These are phyloP conservation scores for Podocnemis expansa DNA, from an alignment of 2,113 vertebrate species.

Conservation along the genomic window DNA sequence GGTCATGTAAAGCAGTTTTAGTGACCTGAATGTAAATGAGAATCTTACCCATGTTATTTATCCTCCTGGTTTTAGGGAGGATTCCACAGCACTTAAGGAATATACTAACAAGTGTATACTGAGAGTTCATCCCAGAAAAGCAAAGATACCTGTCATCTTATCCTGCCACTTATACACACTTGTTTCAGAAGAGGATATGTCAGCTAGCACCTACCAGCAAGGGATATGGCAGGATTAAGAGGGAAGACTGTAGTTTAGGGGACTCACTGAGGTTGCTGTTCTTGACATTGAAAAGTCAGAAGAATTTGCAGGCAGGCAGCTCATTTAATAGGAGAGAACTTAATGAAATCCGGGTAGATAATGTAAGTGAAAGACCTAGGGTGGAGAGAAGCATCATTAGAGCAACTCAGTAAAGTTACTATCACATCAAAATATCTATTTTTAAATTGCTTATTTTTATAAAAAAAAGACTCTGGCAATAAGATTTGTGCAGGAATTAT, in stretches of 20 bases:
- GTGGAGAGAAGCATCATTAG: not conserved
- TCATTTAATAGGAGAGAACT: not conserved
- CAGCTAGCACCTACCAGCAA: not conserved
- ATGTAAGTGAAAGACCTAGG: conserved; percentile 34
- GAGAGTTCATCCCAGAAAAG: not conserved
- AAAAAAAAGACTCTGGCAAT: conserved; percentile 13
- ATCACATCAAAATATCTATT: conserved; percentile 18
- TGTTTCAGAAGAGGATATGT: not conserved
- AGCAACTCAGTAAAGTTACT: conserved; percentile 38
- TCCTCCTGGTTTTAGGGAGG: not conserved
- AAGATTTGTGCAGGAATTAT: not conserved
- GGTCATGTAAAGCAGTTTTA: not conserved
- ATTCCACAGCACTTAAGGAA: not conserved
- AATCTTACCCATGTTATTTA: not conserved
- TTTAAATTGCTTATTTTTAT: not conserved
- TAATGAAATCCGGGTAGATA: conserved; percentile 29
- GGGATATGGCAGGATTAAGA: not conserved
- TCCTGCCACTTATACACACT: accelerated
- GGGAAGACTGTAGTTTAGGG: not conserved
- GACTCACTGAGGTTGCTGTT: not conserved
- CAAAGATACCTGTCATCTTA: not conserved
- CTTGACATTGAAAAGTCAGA: not conserved
- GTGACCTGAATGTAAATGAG: accelerated
- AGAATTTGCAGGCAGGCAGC: not conserved
- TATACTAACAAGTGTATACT: not conserved